Percentiles rank a stretch among this genome's conserved stretches.
These are phyloP conservation scores for Limnodromus scolopaceus DNA, from an alignment of 2,797 vertebrate species.

Conservation along the genomic window DNA sequence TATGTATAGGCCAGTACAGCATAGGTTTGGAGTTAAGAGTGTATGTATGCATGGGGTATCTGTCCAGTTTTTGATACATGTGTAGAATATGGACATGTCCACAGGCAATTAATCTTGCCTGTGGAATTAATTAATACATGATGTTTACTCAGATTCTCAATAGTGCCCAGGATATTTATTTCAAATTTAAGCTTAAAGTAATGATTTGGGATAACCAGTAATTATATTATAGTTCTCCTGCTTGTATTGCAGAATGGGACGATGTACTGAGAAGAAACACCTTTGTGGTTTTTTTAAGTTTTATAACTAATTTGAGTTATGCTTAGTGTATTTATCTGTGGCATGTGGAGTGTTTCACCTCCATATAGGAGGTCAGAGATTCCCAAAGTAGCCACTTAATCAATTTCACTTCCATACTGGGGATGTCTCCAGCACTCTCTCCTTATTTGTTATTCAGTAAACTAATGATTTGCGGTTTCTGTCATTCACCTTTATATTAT, in stretches of 20 bases:
- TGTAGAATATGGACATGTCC: not conserved
- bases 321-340: not conserved
- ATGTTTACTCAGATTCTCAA: not conserved
- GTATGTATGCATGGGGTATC: accelerated
- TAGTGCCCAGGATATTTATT: not conserved
- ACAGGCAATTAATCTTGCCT: not conserved
- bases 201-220: not conserved
- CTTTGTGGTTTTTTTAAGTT: not conserved
- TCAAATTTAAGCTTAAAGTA: not conserved
- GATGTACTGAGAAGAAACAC: not conserved
- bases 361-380: not conserved
- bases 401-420: not conserved
- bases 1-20: not conserved
- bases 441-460: not conserved
- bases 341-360: not conserved
- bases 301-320: not conserved
- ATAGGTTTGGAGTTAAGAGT: not conserved
- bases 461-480: not conserved
- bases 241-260: not conserved
- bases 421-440: not conserved
- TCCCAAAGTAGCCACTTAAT: not conserved
- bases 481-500: not conserved
- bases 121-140: no score
- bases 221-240: accelerated
- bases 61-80: not conserved